These are phyloP conservation scores for Galbula dea DNA, from an alignment of 2,113 vertebrate species.

Conservation along the genomic window DNA sequence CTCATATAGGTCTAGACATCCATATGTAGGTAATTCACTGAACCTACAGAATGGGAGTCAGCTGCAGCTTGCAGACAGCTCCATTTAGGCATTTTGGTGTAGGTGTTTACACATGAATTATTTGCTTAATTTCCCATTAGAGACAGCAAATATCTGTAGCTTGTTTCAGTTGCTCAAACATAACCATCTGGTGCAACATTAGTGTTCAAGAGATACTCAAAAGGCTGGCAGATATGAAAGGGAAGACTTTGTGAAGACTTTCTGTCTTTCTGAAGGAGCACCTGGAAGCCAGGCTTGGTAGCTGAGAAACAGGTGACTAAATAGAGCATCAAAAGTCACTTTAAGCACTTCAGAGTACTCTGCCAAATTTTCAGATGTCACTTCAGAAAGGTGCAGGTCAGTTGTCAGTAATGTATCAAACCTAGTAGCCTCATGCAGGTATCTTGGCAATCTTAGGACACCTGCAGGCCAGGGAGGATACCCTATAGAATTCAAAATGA, in stretches of 20 bases:
- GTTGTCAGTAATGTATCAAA: neutral
- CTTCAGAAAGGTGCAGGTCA: neutral
- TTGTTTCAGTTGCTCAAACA: neutral
- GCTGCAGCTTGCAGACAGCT: neutral
- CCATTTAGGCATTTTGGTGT: neutral
- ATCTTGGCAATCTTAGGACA: neutral
- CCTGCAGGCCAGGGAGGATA: neutral
- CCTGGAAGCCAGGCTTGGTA: neutral
- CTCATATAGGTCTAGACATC: neutral
- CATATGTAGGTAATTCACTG: neutral
- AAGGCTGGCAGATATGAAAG: neutral
- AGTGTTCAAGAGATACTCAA: neutral
- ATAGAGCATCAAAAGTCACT: neutral
- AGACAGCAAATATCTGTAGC: neutral
- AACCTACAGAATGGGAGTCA: neutral
- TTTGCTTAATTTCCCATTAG: neutral
- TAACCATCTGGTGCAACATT: neutral
- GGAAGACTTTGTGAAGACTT: neutral
- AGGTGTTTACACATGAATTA: neutral
- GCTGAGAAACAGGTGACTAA: neutral
- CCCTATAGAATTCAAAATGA: neutral
- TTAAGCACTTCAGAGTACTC: neutral
- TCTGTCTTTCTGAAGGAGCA: neutral
- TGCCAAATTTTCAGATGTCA: neutral
- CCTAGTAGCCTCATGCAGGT: neutral